A percentile compares a stretch with the other conserved stretches of the same genome.
phyloP scores from a whole-genome alignment of 2,888 invertebrate species.

The Mimumesa dahlbomi region DNA sequence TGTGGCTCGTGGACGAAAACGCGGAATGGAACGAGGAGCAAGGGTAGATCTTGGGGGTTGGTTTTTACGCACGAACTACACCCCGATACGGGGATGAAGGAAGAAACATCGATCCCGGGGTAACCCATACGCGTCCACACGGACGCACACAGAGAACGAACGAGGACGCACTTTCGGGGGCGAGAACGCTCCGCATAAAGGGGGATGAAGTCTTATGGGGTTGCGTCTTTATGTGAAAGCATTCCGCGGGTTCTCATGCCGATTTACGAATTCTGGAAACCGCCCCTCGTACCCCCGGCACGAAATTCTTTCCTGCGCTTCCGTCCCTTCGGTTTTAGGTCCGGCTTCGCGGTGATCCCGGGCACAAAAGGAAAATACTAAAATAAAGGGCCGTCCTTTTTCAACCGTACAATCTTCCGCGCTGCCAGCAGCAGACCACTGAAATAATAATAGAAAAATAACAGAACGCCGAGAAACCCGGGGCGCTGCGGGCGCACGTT shows the following conservation, averaged over 20 bases:
- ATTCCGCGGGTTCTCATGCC: conserved; percentile 77
- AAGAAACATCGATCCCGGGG: conserved; percentile 67
- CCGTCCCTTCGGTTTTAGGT: conserved; percentile 50
- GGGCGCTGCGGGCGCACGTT: neutral
- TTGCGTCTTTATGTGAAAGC: conserved; percentile 78
- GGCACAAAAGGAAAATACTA: conserved; percentile 41
- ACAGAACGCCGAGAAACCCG: conserved; percentile 8
- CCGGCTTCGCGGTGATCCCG: conserved; percentile 41
- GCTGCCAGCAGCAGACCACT: conserved; percentile 18
- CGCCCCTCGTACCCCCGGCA: conserved; percentile 61
- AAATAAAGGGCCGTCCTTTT: conserved; percentile 36
- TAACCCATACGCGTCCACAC: conserved; percentile 40
- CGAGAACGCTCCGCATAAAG: conserved; percentile 70
- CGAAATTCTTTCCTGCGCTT: conserved; percentile 53
- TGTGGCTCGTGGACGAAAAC: neutral
- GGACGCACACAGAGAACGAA: conserved; percentile 9
- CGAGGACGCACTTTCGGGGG: conserved; percentile 65
- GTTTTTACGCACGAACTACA: conserved; percentile 79
- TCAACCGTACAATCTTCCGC: conserved; percentile 15
- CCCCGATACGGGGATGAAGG: conserved; percentile 69
- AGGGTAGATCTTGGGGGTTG: conserved; percentile 68
- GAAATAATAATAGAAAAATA: conserved; percentile 43
- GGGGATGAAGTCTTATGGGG: conserved; percentile 74
- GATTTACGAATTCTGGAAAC: conserved; percentile 70
- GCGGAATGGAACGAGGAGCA: conserved; percentile 55